Base-by-base conservation (phyloP, 1,140 invertebrate genomes). In the Procambarus virginalis region DNA sequence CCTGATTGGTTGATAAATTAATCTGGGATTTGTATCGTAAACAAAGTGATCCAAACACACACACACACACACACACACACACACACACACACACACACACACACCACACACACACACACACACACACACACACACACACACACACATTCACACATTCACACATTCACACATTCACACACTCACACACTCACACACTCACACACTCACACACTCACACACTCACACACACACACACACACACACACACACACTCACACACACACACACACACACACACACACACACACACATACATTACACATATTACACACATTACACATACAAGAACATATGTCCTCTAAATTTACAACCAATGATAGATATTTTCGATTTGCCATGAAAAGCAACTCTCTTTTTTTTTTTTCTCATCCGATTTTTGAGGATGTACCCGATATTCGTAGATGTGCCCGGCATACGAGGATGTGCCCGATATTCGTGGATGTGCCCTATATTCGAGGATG, bases 221-320 rank as follows among this genome's bases (percentile, higher is more conserved):
- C 51, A 55, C 51, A 58, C 55, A 58, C 10, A 10, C 10, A 58
- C 55, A 58, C 55, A 55, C 10, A 81, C 12, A 81, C 22, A 58
- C 34, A 82, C 14, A 82, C 34, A 82, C 14, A 82, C 34, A 82
- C 34, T 58, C 34, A 82, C 3, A 58, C n/a, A 81, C 48, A 55
- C 48, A 55, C 20, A 55, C 48, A 55, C 48, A 55, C 8, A 55
- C 51, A 55, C 2, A 55, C 2, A 55, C 51, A 55, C 51, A 55
- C 51, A 55, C 51, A 55, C 51, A 55, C 51, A 55, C 51, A 60
- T 22, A 81, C 55, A 81, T 22, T 58, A 81, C 55, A 81, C n/a
- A 81, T 22, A 81, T 22, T n/a, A 81, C 55, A 81, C 55, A 81
- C 55, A 55, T 14, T 22, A 60, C 22, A 81, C 55, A 81, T 22